Percentiles rank a stretch among this genome's conserved stretches.
phyloP scores from a whole-genome alignment of 2,888 invertebrate genomes.

The Criorhina ranunculi region DNA sequence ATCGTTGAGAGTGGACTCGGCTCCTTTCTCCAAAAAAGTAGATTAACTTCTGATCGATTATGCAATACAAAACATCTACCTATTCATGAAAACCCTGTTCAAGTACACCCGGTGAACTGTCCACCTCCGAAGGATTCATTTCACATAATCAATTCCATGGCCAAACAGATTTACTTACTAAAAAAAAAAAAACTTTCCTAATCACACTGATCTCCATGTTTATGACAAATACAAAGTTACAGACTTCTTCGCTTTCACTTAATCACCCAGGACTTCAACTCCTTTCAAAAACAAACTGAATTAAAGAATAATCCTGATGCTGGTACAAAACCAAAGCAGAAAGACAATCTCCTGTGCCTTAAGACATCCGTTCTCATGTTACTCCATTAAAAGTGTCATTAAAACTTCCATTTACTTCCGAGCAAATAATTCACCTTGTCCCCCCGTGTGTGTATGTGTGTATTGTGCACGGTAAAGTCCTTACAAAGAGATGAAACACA shows the following conservation, averaged over 20 bases:
- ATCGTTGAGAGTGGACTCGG: too few species aligned
- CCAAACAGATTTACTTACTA: too few species aligned
- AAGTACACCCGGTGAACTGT: too few species aligned
- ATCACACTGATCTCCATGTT: slow-evolving; percentile 27
- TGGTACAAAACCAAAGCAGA: slow-evolving; percentile 2
- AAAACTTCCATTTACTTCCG: slow-evolving; percentile 58
- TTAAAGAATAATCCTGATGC: slow-evolving; percentile 34
- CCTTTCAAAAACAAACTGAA: slow-evolving; percentile 35
- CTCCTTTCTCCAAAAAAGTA: too few species aligned
- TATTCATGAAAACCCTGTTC: too few species aligned
- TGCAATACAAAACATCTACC: too few species aligned
- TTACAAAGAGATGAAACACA: slow-evolving; percentile 39
- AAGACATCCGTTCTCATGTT: slow-evolving; percentile 38
- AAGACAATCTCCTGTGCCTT: slow-evolving; percentile 37
- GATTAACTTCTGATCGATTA: too few species aligned
- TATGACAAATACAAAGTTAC: slow-evolving; percentile 16
- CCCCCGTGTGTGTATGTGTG: neutral
- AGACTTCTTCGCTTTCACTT: neutral
- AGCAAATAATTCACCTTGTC: slow-evolving; percentile 4
- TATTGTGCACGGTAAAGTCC: slow-evolving; percentile 14
- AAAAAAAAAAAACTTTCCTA: neutral
- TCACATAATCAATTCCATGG: too few species aligned
- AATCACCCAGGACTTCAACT: neutral
- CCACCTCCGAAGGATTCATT: too few species aligned
- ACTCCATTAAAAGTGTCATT: slow-evolving; percentile 63